A percentile compares a stretch with the other conserved stretches of the same genome.
These are phyloP conservation scores for Odontocolon sp. DNA, from an alignment of 2,888 invertebrate species.

Conservation along the genomic window DNA sequence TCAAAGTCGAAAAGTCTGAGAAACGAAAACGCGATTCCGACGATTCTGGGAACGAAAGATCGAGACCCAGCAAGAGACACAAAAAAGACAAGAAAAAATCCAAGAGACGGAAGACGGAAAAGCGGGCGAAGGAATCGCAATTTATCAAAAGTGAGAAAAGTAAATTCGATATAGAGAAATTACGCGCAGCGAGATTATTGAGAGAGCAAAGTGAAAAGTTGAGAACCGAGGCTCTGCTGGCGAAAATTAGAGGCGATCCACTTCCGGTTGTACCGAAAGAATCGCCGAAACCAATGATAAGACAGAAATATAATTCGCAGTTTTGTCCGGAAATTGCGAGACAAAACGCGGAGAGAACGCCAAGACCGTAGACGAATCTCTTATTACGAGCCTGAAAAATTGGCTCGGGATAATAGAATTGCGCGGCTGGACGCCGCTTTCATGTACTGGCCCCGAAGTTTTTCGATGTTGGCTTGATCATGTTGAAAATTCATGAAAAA, in stretches of 20 bases:
- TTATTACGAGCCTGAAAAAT: too few relatives aligned
- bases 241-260: conserved; percentile 84
- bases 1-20: conserved; percentile 66
- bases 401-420: neutral
- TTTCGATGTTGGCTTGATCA: too few relatives aligned
- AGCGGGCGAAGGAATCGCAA: conserved; percentile 43
- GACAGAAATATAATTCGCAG: conserved; percentile 96
- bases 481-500: neutral
- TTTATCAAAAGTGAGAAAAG: conserved; percentile 58
- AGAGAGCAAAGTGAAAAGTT: conserved; percentile 91
- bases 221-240: conserved; percentile 87
- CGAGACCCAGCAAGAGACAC: conserved; percentile 65
- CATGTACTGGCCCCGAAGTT: too few relatives aligned
- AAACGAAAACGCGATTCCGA: conserved; percentile 70
- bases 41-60: conserved; percentile 63
- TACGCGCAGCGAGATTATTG: conserved; percentile 89
- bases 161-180: conserved; percentile 85
- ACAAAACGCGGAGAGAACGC: conserved; percentile 84
- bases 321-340: conserved; percentile 96
- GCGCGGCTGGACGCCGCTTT: conserved; percentile 1
- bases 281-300: conserved; percentile 79
- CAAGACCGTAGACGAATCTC: conserved; percentile 46
- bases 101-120: conserved; percentile 71
- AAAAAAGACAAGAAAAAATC: conserved; percentile 73
- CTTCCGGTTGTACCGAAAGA: conserved; percentile 71